Base-by-base conservation (phyloP, 2,113 vertebrate species). In the Gopherus flavomarginatus region DNA sequence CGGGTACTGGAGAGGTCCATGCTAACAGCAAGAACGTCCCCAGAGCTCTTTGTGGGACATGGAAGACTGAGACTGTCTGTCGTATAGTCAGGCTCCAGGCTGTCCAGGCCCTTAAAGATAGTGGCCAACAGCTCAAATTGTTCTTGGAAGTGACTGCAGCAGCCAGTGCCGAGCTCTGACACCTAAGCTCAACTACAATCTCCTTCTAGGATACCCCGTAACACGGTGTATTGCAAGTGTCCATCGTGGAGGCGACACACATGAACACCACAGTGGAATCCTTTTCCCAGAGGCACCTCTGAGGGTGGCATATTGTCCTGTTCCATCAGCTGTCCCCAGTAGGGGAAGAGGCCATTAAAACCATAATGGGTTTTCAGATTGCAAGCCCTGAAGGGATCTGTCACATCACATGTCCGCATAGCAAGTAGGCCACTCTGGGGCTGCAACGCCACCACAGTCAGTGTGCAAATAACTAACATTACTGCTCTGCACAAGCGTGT, bases 261-360 rank as follows among this genome's bases (percentile, higher is more conserved):
- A 0, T 0, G 5, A 9, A 47, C 42, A 77, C 54, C 0, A 3
- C 1, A 16, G 35, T 4, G n/a, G 8, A 54, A 44, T 16, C 42
- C 69, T 81, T 31, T 38, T 24, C 81, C 31, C 1, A 4, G 38
- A 4, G 14, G 35, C 10, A 5, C 69, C 62, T 90, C 11, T 44
- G 5, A 24, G 86, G 62, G 59, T 50, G 85, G 5, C n/a, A 69
- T 3, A 47, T 42, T 1, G 0, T 78, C 81, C 85, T 0, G 0
- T 3, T 83, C 9, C n/a, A 29, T 8, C 90, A 1, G 38, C 59
- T 59, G 78, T 75, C 47, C 88, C 88, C 19, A 0, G 2, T n/a
- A 50, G 88, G 56, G 53, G 35, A 85, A 0, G 6, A 78, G 87
- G 54, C 81, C 77, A 47, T 31, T 1, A 24, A 79, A 4, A 42